Evolutionary conservation across 2,797 vertebrate genomes (phyloP).

Genomic region (Myotis vivesi): DNA sequence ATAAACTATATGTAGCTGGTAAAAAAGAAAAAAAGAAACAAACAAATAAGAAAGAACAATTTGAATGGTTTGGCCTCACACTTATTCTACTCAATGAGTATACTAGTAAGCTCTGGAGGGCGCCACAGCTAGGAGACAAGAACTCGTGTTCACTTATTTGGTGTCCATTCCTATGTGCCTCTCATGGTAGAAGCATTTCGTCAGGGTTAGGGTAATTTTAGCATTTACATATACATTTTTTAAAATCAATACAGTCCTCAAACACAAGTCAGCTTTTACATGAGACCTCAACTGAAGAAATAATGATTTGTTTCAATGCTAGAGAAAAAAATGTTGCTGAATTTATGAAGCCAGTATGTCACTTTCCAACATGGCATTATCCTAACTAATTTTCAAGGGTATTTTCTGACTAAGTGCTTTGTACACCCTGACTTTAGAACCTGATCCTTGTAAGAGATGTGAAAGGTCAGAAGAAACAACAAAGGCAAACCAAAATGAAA

Average conservation of each 20-base stretch:
- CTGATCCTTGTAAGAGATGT: background rate
- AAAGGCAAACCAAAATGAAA: constrained; percentile 29
- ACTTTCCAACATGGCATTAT: background rate
- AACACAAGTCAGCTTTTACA: constrained; percentile 30
- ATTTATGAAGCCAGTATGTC: background rate
- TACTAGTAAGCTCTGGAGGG: background rate
- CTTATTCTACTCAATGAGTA: background rate
- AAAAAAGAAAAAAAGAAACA: background rate
- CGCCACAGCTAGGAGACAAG: background rate
- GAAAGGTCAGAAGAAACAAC: constrained; percentile 2
- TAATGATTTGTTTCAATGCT: constrained; percentile 25
- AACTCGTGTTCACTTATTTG: background rate
- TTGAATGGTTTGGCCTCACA: background rate
- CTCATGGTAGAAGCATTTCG: background rate
- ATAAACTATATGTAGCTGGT: background rate
- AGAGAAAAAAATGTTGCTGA: background rate
- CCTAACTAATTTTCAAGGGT: constrained; percentile 23
- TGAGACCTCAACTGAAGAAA: constrained; percentile 23
- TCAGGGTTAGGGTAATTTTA: background rate
- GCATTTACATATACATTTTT: constrained; percentile 16
- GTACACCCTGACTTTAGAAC: background rate
- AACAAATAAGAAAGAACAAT: background rate
- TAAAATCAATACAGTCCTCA: background rate
- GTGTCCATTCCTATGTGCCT: background rate
- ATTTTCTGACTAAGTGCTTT: constrained; percentile 11